Conservation (phyloP, 2,113 vertebrate species). For the Sigmodon hispidus region DNA sequence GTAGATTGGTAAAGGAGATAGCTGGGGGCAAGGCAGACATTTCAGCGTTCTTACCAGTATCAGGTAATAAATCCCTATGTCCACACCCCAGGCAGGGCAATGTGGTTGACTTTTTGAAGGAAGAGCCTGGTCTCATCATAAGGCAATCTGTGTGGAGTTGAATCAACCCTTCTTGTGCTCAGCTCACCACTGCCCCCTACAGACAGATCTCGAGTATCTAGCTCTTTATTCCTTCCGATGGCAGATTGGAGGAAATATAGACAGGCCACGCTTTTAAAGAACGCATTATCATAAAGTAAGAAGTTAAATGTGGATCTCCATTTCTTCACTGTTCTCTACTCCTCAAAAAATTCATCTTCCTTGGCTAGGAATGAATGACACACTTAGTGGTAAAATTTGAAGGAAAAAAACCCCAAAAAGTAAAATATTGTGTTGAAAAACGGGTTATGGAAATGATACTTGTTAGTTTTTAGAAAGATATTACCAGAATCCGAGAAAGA, state of each 20-base stretch:
- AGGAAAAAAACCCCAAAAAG: background rate
- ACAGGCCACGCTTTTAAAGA: background rate
- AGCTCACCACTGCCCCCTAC: conserved; percentile 47
- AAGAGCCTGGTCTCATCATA: background rate
- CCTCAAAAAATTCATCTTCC: background rate
- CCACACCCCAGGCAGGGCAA: background rate
- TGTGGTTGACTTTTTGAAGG: background rate
- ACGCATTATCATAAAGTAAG: background rate
- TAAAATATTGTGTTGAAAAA: background rate
- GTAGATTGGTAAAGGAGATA: background rate
- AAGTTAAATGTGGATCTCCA: background rate
- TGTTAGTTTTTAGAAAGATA: background rate
- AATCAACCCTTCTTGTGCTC: background rate
- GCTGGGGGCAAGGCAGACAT: background rate
- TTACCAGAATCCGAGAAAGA: too few species aligned
- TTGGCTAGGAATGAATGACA: background rate
- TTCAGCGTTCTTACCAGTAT: background rate
- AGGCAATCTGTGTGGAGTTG: fast-evolving
- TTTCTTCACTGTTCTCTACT: background rate
- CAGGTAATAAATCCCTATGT: background rate
- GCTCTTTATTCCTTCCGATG: background rate
- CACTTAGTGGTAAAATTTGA: background rate
- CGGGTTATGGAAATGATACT: background rate
- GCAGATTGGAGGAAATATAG: background rate
- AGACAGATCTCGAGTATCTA: background rate